These are phyloP conservation scores for Aldrovandia affinis DNA, from an alignment of 2,797 vertebrate species.

Conservation along the genomic window DNA sequence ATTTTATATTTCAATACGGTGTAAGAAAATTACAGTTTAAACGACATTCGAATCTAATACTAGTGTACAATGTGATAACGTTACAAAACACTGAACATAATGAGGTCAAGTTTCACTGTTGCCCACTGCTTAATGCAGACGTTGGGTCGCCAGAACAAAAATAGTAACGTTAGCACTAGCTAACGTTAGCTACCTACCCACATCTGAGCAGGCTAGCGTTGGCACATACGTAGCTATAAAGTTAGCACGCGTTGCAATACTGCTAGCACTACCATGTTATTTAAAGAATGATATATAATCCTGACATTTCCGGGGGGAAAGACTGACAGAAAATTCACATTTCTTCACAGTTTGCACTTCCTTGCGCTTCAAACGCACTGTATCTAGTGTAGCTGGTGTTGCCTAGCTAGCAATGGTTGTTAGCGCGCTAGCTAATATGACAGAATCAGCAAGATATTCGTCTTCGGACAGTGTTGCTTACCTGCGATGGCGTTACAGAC, in stretches of 20 bases:
- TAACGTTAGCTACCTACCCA: not conserved
- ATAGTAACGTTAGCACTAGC: not conserved
- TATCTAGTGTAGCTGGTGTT: not conserved
- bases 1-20: not conserved
- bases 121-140: not conserved
- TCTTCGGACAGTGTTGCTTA: slow-evolving; percentile 64
- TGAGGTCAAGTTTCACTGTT: not conserved
- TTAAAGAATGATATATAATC: not conserved
- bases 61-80: not conserved
- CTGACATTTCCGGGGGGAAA: not conserved
- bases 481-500: slow-evolving; percentile 67
- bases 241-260: not conserved
- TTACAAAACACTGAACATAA: not conserved
- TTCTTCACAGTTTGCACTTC: not conserved
- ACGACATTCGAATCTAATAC: not conserved
- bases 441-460: slow-evolving; percentile 29
- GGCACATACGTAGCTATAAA: not conserved
- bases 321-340: not conserved
- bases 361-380: not conserved
- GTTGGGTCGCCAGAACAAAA: not conserved
- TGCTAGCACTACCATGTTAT: not conserved
- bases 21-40: not conserved
- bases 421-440: slow-evolving; percentile 27
- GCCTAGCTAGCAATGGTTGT: slow-evolving; percentile 6
- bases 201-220: not conserved